Evolutionary conservation across 2,113 vertebrate genomes (phyloP).

Genomic region (Leptocoma aspasia): DNA sequence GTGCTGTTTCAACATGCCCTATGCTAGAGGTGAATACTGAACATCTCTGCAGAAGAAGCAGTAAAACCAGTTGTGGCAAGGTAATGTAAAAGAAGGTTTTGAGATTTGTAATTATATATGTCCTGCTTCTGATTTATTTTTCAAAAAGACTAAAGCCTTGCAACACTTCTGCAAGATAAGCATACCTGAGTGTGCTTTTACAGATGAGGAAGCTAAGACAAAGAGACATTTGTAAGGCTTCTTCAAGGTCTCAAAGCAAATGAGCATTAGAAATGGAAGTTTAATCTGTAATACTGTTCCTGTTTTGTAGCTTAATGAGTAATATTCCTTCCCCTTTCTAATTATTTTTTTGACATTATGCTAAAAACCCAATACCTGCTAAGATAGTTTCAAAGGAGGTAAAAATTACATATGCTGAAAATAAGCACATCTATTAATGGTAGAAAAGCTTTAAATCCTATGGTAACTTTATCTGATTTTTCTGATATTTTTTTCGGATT

Average conservation of each 20-base stretch:
- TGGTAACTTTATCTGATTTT: neutral
- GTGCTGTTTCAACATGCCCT: neutral
- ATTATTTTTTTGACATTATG: neutral
- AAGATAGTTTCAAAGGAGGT: neutral
- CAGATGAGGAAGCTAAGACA: neutral
- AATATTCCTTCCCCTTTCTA: neutral
- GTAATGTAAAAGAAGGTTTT: neutral
- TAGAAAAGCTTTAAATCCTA: neutral
- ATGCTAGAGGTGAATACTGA: neutral
- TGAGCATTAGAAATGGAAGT: neutral
- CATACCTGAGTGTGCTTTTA: neutral
- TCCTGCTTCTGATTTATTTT: neutral
- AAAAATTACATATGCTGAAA: neutral
- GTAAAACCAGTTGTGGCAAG: slow-evolving; percentile 14
- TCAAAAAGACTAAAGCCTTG: neutral
- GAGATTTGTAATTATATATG: neutral
- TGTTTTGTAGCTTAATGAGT: neutral
- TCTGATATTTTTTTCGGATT: neutral
- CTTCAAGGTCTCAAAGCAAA: neutral
- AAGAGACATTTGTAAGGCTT: neutral
- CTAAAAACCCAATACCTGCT: neutral
- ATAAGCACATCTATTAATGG: neutral
- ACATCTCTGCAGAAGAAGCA: neutral
- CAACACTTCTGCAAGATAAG: neutral
- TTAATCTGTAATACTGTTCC: neutral